Conservation (phyloP, 2,888 invertebrate genomes). For the Monopis laevigella region DNA sequence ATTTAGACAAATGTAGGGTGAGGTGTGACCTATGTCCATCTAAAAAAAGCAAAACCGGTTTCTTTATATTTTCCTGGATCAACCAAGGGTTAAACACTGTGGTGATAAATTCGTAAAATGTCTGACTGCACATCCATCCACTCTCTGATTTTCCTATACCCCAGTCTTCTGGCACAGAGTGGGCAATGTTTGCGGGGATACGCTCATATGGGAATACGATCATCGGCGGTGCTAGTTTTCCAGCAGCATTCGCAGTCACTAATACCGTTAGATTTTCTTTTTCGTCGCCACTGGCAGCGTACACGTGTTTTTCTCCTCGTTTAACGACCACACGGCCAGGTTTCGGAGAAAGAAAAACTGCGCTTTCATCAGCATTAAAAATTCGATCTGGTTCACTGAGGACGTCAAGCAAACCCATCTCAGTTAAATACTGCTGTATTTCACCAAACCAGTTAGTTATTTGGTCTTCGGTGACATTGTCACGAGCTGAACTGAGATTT, state of each 20-base stretch:
- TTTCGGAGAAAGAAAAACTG: slow-evolving; percentile 23
- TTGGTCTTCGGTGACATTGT: slow-evolving; percentile 19
- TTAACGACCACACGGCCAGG: slow-evolving; percentile 23
- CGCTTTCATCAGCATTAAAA: slow-evolving; percentile 26
- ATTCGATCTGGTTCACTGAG: slow-evolving; percentile 22
- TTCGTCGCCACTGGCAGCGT: slow-evolving; percentile 21
- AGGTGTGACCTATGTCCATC: slow-evolving; percentile 25
- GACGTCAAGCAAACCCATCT: slow-evolving; percentile 16
- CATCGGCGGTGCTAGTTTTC: slow-evolving; percentile 25
- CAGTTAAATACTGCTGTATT: slow-evolving; percentile 17
- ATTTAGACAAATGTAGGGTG: slow-evolving; percentile 22
- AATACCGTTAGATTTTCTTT: slow-evolving; percentile 25
- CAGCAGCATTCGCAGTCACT: slow-evolving; percentile 26
- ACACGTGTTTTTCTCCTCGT: slow-evolving; percentile 24
- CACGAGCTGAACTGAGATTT: slow-evolving; percentile 21
- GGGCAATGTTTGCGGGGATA: slow-evolving; percentile 20
- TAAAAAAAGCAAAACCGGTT: slow-evolving; percentile 24
- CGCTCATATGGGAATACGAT: slow-evolving; percentile 25
- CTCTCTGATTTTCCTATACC: slow-evolving; percentile 25
- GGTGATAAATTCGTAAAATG: slow-evolving; percentile 31
- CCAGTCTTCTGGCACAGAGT: slow-evolving; percentile 21
- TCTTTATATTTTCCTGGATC: slow-evolving; percentile 20
- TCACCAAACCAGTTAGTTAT: slow-evolving; percentile 22
- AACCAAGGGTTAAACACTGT: slow-evolving; percentile 30
- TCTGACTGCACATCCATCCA: slow-evolving; percentile 30